phyloP scores from a whole-genome alignment of 2,113 vertebrate genomes.

The Mustela nigripes region DNA sequence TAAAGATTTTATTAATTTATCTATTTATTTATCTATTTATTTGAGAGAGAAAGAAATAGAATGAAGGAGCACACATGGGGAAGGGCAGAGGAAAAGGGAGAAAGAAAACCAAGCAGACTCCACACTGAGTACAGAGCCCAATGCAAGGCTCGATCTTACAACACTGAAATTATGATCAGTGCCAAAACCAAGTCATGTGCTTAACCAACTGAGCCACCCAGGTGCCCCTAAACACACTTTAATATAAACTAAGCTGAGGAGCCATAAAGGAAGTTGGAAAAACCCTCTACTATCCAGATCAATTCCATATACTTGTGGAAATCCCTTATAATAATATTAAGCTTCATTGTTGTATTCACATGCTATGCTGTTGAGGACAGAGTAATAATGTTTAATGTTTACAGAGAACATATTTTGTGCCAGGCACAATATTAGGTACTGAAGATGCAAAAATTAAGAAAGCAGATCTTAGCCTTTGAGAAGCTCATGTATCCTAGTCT shows the following conservation, averaged over 20 bases:
- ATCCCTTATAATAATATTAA: not conserved
- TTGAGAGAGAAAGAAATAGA: not conserved
- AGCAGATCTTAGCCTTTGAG: slow-evolving; percentile 7
- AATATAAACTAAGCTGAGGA: slow-evolving; percentile 28
- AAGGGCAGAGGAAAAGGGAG: not conserved
- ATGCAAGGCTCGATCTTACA: not conserved
- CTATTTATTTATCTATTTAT: not conserved
- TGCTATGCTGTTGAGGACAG: not conserved
- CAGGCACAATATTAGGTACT: not conserved
- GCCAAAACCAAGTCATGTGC: too few species aligned
- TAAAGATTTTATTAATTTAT: not conserved
- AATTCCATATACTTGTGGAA: slow-evolving; percentile 11
- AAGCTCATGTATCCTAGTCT: slow-evolving; percentile 17
- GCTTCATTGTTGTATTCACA: not conserved
- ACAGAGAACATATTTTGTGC: slow-evolving; percentile 25
- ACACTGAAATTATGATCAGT: not conserved
- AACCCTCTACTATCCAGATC: not conserved
- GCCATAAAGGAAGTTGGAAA: not conserved
- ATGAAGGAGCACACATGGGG: not conserved
- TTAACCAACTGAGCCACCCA: not conserved
- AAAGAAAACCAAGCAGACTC: not conserved
- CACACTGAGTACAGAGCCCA: not conserved
- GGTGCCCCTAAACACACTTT: not conserved
- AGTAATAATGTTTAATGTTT: slow-evolving; percentile 37
- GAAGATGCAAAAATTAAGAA: not conserved